Percentiles rank a stretch among this genome's conserved stretches.
These are phyloP conservation scores for Meloidogyne floridensis DNA, from an alignment of 1,140 invertebrate genomes.

Conservation along the genomic window DNA sequence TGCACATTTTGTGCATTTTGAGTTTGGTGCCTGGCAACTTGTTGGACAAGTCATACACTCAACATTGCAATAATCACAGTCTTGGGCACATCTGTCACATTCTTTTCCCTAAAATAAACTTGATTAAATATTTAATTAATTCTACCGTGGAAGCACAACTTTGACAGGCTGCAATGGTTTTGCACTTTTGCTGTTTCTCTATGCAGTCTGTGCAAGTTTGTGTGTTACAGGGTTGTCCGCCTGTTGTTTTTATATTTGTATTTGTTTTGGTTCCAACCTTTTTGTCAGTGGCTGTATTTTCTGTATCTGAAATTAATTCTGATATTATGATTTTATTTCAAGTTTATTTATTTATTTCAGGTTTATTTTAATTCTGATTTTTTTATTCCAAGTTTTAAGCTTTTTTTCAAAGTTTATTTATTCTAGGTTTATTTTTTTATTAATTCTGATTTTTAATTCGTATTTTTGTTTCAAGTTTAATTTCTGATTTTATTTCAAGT, in stretches of 20 bases:
- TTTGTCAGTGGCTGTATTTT: neutral
- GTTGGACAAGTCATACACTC: neutral
- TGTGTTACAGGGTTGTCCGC: neutral
- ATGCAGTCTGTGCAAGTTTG: neutral
- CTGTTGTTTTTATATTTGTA: neutral
- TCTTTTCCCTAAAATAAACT: neutral
- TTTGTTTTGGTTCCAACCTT: neutral
- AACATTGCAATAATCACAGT: neutral
- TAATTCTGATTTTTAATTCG: no score
- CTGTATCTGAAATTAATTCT: neutral
- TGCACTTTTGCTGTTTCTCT: neutral
- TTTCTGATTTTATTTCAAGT: no score
- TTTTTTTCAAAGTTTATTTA: no score
- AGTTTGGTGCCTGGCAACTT: neutral
- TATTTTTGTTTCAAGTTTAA: no score
- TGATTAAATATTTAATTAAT: neutral
- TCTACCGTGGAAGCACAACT: neutral
- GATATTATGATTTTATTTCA: no score
- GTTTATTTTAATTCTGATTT: no score
- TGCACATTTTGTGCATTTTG: neutral
- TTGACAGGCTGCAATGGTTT: neutral
- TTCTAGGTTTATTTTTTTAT: no score
- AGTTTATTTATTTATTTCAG: neutral
- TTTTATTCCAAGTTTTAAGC: no score
- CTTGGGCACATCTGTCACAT: neutral